A percentile compares a stretch with the other conserved stretches of the same genome.
Conservation (phyloP, 2,797 vertebrate genomes). For the Lagodon rhomboides region DNA sequence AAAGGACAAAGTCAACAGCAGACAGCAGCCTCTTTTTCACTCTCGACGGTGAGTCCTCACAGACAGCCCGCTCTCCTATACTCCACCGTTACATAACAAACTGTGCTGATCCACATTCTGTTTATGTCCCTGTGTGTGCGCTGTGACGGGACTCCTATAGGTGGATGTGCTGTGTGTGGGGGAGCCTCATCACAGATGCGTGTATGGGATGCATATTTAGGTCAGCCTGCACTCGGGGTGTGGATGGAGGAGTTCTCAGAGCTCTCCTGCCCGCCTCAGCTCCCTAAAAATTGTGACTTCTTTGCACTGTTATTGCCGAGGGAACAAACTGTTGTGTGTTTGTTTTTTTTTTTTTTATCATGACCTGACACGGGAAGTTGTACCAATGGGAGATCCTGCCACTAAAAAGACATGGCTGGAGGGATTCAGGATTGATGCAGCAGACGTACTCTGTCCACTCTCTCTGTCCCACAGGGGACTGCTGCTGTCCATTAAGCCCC, state of each 20-base stretch:
- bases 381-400: conserved; percentile 19
- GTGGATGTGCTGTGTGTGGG: conserved; percentile 17
- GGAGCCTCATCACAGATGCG: conserved; percentile 44
- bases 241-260: conserved; percentile 59
- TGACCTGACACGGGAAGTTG: conserved; percentile 15
- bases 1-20: conserved; percentile 63
- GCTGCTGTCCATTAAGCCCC: conserved; percentile 57
- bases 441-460: conserved; percentile 35
- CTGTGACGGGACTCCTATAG: conserved; percentile 2
- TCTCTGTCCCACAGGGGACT: conserved; percentile 43
- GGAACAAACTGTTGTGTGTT: not conserved
- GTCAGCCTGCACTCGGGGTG: conserved; percentile 76
- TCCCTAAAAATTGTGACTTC: not conserved
- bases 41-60: conserved; percentile 73
- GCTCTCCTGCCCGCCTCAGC: not conserved
- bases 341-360: not conserved
- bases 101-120: not conserved
- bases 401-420: conserved; percentile 18
- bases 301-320: conserved; percentile 5
- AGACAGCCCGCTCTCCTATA: too few species aligned
- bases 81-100: conserved; percentile 45
- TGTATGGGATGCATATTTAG: conserved; percentile 69
- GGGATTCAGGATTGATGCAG: conserved; percentile 17
- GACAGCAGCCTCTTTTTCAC: conserved; percentile 45
- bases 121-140: not conserved